Evolutionary conservation across 92 coral and sea anemone species (phyloP).

Genomic region (Porites cylindrica): DNA sequence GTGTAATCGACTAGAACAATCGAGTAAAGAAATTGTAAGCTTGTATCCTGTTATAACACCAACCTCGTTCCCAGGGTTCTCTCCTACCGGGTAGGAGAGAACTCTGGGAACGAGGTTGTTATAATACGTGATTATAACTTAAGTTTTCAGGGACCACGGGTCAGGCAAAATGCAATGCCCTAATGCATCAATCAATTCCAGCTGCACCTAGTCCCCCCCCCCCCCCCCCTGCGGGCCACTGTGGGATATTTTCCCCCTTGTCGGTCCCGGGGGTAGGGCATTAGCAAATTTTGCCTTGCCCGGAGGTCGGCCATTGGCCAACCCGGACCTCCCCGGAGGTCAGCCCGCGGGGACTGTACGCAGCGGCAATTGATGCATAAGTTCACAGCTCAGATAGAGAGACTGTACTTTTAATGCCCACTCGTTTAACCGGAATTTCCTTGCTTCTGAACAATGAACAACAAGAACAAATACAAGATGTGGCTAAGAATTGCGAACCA

Average conservation of each 20-base stretch:
- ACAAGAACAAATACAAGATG: conserved; percentile 7
- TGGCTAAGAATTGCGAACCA: not conserved
- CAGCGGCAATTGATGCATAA: conserved; percentile 12
- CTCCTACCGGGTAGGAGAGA: too few relatives aligned
- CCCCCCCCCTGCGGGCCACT: not conserved
- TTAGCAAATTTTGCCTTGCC: conserved; percentile 7
- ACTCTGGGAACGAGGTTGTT: too few relatives aligned
- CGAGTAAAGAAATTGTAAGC: conserved; percentile 12
- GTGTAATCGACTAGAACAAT: conserved; percentile 11
- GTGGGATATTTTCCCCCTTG: conserved; percentile 3
- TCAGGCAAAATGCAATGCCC: not conserved
- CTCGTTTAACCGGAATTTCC: conserved; percentile 15
- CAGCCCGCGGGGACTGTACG: conserved; percentile 16
- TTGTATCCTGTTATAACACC: conserved; percentile 10
- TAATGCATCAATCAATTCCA: too few relatives aligned
- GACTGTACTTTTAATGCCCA: conserved; percentile 14
- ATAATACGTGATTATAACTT: not conserved
- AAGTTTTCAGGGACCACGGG: conserved; percentile 3
- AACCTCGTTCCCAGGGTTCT: not conserved
- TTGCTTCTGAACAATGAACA: conserved; percentile 11
- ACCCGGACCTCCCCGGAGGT: not conserved
- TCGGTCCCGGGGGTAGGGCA: conserved; percentile 16
- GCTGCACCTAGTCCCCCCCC: not conserved
- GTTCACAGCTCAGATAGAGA: conserved; percentile 12
- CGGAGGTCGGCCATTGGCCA: not conserved